phyloP scores from a whole-genome alignment of 2,113 vertebrate genomes.

The Polypterus senegalus region DNA sequence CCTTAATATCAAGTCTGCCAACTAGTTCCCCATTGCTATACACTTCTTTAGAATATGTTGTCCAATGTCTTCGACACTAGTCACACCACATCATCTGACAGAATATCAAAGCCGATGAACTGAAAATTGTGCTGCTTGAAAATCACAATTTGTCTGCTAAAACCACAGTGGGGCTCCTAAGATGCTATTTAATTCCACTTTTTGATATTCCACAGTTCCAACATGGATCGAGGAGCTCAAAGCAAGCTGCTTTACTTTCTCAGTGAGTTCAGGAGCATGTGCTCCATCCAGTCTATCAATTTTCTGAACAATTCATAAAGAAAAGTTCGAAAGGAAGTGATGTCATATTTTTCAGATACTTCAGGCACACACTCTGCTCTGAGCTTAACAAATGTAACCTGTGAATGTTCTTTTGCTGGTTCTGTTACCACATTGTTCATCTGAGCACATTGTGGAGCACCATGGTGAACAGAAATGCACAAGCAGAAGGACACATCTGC shows the following conservation, averaged over 20 bases:
- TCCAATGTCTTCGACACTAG: constrained; percentile 83
- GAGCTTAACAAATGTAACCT: no score
- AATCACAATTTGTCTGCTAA: constrained; percentile 83
- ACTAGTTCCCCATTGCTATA: constrained; percentile 81
- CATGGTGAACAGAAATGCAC: no score
- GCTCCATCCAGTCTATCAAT: constrained; percentile 85
- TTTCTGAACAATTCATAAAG: constrained; percentile 31
- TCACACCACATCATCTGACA: constrained; percentile 85
- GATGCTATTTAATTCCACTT: constrained; percentile 62
- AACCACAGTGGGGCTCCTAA: constrained; percentile 88
- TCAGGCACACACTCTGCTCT: no score
- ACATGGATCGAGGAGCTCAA: constrained; percentile 34
- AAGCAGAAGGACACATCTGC: no score
- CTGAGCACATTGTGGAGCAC: no score
- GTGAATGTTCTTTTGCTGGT: no score
- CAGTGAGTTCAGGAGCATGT: constrained; percentile 78
- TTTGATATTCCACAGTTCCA: constrained; percentile 11
- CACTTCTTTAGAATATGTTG: constrained; percentile 79
- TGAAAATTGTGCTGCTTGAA: constrained; percentile 60
- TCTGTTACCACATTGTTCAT: no score
- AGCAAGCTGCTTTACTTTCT: constrained; percentile 64
- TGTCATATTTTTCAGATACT: no score
- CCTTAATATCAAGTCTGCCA: constrained; percentile 86
- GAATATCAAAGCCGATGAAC: constrained; percentile 86
- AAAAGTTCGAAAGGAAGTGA: no score